Evolutionary conservation across 2,888 invertebrate species (phyloP).

Genomic region (Acronicta aceris): DNA sequence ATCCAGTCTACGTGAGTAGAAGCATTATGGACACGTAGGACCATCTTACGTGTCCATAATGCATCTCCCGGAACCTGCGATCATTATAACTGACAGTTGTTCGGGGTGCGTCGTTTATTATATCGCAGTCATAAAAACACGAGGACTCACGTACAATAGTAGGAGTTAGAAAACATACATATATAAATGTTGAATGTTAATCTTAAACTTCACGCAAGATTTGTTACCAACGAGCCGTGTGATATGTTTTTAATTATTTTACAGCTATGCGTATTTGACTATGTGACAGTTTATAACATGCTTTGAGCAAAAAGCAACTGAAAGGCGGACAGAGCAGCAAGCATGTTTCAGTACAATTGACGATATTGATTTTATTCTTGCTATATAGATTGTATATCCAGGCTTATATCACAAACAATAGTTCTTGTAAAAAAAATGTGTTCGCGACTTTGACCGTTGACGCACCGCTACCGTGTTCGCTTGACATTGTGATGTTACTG

Average conservation of each 20-base stretch:
- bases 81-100: constrained; percentile 62
- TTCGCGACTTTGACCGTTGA: constrained; percentile 43
- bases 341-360: background rate
- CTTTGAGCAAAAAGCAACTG: background rate
- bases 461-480: too few species aligned
- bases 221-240: constrained; percentile 63
- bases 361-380: too few species aligned
- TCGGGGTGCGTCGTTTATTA: constrained; percentile 78
- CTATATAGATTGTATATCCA: background rate
- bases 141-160: constrained; percentile 65
- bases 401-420: background rate
- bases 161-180: constrained; percentile 60
- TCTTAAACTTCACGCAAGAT: constrained; percentile 79
- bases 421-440: constrained; percentile 17
- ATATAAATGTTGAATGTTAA: constrained; percentile 71
- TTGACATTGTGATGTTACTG: constrained; percentile 33
- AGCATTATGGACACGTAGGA: background rate
- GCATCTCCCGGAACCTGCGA: constrained; percentile 67
- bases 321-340: too few species aligned
- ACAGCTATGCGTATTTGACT: constrained; percentile 29
- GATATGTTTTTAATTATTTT: constrained; percentile 39
- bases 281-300: too few species aligned
- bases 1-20: constrained; percentile 61
- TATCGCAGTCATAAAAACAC: constrained; percentile 73
- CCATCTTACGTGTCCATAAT: constrained; percentile 69